Percentiles rank a stretch among this genome's conserved stretches.
These are phyloP conservation scores for Equus quagga DNA, from an alignment of 2,113 vertebrate genomes.

Conservation along the genomic window DNA sequence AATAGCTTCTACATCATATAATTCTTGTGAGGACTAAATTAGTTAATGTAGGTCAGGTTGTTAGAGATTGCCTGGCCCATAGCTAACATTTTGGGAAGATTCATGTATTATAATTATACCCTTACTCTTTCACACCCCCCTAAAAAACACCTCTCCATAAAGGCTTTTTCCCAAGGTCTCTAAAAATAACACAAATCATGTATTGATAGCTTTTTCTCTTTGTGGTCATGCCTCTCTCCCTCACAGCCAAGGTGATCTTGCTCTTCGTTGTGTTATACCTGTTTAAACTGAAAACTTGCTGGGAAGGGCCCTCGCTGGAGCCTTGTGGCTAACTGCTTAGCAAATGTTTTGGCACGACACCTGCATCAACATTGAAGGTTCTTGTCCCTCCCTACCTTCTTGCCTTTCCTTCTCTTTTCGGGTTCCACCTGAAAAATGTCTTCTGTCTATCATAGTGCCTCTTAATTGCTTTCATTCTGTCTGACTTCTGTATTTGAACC, in stretches of 20 bases:
- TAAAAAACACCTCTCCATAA: background rate
- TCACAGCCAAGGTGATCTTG: background rate
- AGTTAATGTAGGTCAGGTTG: background rate
- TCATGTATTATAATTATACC: background rate
- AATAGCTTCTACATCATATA: background rate
- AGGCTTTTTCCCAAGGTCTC: background rate
- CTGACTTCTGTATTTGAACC: background rate
- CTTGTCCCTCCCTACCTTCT: background rate
- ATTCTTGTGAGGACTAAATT: background rate
- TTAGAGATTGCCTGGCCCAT: background rate
- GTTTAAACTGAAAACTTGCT: background rate
- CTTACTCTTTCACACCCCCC: background rate
- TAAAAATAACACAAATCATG: background rate
- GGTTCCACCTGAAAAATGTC: background rate
- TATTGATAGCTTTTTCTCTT: background rate
- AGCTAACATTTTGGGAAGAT: background rate
- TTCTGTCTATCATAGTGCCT: background rate
- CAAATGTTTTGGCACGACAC: background rate
- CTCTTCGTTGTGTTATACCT: background rate
- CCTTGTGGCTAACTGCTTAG: background rate
- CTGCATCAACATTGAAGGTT: background rate
- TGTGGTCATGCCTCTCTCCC: background rate
- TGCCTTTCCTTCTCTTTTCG: constrained; percentile 13
- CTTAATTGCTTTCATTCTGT: background rate
- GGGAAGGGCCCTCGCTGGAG: no score